Evolutionary conservation across 2,797 vertebrate genomes (phyloP), one percentile per base, ranked within the genome.

Genomic region (Cottoperca gobio): DNA sequence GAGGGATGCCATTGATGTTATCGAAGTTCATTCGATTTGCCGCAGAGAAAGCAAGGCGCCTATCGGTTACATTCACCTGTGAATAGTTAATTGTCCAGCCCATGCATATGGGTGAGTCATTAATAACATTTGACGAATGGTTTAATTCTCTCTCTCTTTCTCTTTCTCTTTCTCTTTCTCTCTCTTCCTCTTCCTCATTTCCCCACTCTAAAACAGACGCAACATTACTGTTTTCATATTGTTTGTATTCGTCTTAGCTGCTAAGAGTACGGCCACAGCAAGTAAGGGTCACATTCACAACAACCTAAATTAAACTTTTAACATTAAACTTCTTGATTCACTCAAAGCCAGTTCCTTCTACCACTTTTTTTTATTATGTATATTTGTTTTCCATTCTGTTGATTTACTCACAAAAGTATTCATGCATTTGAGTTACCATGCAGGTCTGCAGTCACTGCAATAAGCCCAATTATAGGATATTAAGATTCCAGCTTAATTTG

Each of bases 11-110:
- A 90, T 93, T 92, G 97, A 98, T 99, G 93, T 86, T 95, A 99
- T 99, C 97, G 86, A 85, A 77, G 89, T 94, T 95, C 94, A 96
- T 97, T 97, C 93, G 95, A 98, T 97, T 97, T 95, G 93, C 93
- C 78, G 82, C 68, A 23, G 90, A 93, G 86, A 70, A 84, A 83
- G 79, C 86, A 66, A 75, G 52, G 79, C 91, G 93, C 93, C 96
- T 99, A 99, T 99, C 98, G 95, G 96, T 93, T 96, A 95, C 96
- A 95, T 96, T 99, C 97, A 99, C 97, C 97, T 99, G 97, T 94
- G 97, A 97, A 97, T 97, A 92, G 93, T 97, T 99, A 99, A 99
- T 99, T 99, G 96, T 95, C 91, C 94, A 71, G 88, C 28, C 79
- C 90, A 96, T 97, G 97, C 96, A 99, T 96, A 97, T 95, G 93